phyloP scores from a whole-genome alignment of 1,140 invertebrate species.

The Galleria mellonella region DNA sequence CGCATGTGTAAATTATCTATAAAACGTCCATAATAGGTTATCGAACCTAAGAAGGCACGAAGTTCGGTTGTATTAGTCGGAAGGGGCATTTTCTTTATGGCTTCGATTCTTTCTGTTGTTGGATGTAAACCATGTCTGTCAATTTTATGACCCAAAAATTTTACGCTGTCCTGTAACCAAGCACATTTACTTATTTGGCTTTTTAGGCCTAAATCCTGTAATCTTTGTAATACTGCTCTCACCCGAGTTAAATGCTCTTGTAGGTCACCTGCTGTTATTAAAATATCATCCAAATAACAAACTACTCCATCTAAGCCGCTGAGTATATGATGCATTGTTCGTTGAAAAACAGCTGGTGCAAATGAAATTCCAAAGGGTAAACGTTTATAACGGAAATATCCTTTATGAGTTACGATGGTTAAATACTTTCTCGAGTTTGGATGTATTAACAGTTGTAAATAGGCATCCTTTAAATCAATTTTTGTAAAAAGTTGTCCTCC shows the following conservation, averaged over 20 bases:
- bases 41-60: conserved; percentile 9
- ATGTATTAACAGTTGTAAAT: neutral
- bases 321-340: neutral
- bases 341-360: conserved; percentile 5
- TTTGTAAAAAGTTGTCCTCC: neutral
- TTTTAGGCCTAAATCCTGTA: conserved; percentile 7
- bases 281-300: conserved; percentile 16
- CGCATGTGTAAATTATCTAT: conserved; percentile 6
- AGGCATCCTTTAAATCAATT: neutral
- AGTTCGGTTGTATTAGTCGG: conserved; percentile 40
- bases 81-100: conserved; percentile 38
- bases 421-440: neutral
- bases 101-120: conserved; percentile 35
- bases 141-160: conserved; percentile 48
- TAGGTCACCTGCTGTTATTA: conserved; percentile 11
- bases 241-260: conserved; percentile 15
- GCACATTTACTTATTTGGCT: conserved; percentile 18
- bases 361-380: neutral
- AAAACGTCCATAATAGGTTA: conserved; percentile 8
- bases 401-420: neutral
- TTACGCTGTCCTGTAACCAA: conserved; percentile 19
- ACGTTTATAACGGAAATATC: conserved; percentile 1
- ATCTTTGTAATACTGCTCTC: conserved; percentile 13
- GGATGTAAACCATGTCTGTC: conserved; percentile 36
- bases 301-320: neutral